A percentile compares a stretch with the other conserved stretches of the same genome.
Conservation (phyloP, 2,888 invertebrate genomes). For the Mythimna impura region DNA sequence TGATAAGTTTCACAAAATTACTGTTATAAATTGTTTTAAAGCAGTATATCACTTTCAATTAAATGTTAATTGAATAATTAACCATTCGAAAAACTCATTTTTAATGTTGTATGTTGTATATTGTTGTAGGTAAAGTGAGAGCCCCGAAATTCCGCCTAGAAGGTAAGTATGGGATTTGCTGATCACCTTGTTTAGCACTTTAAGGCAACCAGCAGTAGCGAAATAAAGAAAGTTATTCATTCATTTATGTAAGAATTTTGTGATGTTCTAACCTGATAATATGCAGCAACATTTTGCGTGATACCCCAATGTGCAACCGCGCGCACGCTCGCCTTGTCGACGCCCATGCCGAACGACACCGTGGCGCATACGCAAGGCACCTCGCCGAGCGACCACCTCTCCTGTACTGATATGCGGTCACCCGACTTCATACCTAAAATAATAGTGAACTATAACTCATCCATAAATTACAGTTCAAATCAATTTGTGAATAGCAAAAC, state of each 20-base stretch:
- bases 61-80: too few relatives aligned
- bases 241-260: not conserved
- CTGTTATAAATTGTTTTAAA: not conserved
- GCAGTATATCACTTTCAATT: not conserved
- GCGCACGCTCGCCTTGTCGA: slow-evolving; percentile 98
- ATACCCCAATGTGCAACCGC: slow-evolving; percentile 99
- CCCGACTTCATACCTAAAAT: slow-evolving; percentile 92
- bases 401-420: slow-evolving; percentile 95
- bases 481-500: slow-evolving; percentile 4
- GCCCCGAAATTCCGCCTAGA: not conserved
- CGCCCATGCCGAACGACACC: slow-evolving; percentile 99
- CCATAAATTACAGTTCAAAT: not conserved
- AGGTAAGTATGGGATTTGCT: slow-evolving; percentile 2
- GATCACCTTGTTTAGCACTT: not conserved
- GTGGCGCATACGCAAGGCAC: slow-evolving; percentile 98
- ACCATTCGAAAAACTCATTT: too few relatives aligned
- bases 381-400: slow-evolving; percentile 97
- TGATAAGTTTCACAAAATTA: not conserved
- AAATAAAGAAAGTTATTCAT: not conserved
- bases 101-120: too few relatives aligned
- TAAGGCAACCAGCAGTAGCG: not conserved
- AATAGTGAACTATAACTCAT: not conserved
- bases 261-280: slow-evolving; percentile 92
- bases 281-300: slow-evolving; percentile 98
- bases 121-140: not conserved